Conservation (phyloP, 1,140 invertebrate genomes). For the Calliopsis andreniformis region DNA sequence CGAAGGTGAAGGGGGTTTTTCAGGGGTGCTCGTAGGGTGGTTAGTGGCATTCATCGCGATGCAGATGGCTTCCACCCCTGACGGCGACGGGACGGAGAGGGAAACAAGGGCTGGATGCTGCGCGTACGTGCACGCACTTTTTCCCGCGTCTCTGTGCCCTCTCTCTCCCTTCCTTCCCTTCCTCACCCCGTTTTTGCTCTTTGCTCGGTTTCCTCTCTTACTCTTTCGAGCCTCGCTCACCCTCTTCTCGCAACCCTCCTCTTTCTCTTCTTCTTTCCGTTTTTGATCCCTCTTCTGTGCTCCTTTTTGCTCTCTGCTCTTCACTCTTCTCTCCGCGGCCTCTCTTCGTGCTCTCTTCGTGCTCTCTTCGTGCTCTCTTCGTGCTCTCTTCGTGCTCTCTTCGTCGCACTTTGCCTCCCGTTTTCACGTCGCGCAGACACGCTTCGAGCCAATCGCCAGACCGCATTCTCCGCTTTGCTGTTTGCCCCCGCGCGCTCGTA, state of each 20-base stretch:
- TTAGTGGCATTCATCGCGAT: constrained; percentile 79
- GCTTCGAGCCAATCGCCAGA: constrained; percentile 24
- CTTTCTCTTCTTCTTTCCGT: background rate
- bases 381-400: background rate
- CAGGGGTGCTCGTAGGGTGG: constrained; percentile 65
- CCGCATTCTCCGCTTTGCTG: constrained; percentile 3
- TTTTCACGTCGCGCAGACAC: constrained; percentile 13
- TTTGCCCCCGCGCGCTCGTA: too few species aligned
- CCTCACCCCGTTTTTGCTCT: constrained; percentile 10
- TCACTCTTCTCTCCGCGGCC: background rate
- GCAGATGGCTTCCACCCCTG: constrained; percentile 80
- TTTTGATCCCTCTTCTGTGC: background rate
- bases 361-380: background rate
- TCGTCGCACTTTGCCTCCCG: background rate
- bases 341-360: constrained; percentile 3
- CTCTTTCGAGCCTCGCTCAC: background rate
- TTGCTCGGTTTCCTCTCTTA: background rate
- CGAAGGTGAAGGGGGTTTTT: constrained; percentile 69
- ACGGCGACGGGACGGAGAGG: constrained; percentile 56
- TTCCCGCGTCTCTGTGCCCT: constrained; percentile 55
- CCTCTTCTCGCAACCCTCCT: background rate
- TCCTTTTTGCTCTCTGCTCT: background rate
- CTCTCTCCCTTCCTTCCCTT: constrained; percentile 3
- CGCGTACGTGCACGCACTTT: constrained; percentile 52
- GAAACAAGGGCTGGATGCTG: constrained; percentile 45